Base-by-base conservation (phyloP, 2,797 vertebrate species). In the Pantherophis alleghaniensis region DNA sequence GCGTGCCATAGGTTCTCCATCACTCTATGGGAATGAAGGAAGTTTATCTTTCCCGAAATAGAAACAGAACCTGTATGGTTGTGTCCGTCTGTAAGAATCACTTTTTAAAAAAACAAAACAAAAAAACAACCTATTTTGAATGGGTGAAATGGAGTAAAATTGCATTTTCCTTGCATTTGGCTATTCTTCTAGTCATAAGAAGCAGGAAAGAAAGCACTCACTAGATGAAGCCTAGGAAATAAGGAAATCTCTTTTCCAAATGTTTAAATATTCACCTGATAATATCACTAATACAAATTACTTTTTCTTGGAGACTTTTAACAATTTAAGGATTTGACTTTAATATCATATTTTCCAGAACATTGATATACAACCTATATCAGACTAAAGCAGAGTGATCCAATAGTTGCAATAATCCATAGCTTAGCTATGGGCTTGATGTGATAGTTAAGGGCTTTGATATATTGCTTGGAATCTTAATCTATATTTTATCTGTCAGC, bases 401-500 rank as follows among this genome's bases (percentile, higher is more conserved):
- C 87, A 92, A 53, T 55, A 88, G 90, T 26, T 91, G 0, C 14
- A 47, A 63, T 61, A 91, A 90, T 89, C 91, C 7, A 0, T 87
- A 55, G 37, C 10, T 94, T 88, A 93, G 93, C 63, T 87, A 12
- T 22, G 56, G 56, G 32, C 22, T 14, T 0, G 0, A 63, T 24
- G 28, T 24, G 7, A 14, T 89, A 53, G 5, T 66, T 93, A 74
- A 26, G 95, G 57, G 95, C 94, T 91, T 4, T 60, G 87, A 32
- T 66, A 57, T 91, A 94, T 66, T 24, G 16, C 61, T 87, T 37
- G 88, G n/a, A 63, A 86, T 56, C 79, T 83, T 90, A 91, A 94
- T 69, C 83, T 92, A 87, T 79, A 94, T 87, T 94, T 93, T 94
- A 57, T 94, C 92, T 86, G 26, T 61, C 74, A 83, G 37, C 89